A percentile compares a stretch with the other conserved stretches of the same genome.
Conservation (phyloP, 2,888 invertebrate species). For the Amiota minor region DNA sequence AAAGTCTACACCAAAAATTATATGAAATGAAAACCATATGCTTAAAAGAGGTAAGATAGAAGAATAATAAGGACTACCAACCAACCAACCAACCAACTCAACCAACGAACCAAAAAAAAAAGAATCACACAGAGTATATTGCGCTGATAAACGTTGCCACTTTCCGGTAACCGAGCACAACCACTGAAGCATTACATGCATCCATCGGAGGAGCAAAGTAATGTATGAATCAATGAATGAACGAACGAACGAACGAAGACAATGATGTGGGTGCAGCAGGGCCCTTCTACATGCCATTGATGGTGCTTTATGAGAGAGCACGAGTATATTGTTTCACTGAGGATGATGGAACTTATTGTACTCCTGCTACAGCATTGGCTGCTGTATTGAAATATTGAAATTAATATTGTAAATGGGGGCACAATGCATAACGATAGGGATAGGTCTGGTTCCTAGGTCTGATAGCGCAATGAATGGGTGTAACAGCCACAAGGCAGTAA, state of each 20-base stretch:
- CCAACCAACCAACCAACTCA: neutral
- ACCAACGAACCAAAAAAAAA: neutral
- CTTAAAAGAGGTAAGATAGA: neutral
- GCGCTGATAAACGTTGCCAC: conserved; percentile 25
- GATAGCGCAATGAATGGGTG: neutral
- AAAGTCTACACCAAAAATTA: neutral
- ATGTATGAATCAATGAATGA: neutral
- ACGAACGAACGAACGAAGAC: too few species aligned
- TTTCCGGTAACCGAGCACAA: conserved; percentile 7
- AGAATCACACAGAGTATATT: conserved; percentile 16
- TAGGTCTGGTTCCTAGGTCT: neutral
- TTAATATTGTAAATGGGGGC: conserved; percentile 10
- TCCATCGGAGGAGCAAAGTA: neutral
- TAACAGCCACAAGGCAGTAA: neutral
- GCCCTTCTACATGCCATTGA: neutral
- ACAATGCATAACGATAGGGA: neutral
- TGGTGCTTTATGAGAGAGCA: neutral
- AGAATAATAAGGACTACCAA: neutral
- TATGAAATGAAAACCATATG: neutral
- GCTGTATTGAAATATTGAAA: conserved; percentile 12
- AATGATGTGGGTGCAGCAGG: conserved; percentile 2
- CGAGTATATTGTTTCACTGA: neutral
- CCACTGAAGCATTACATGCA: conserved; percentile 12
- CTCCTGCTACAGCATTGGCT: too few species aligned
- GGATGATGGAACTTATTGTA: neutral